These are phyloP conservation scores for Rhopilema esculentum DNA, from an alignment of 30 jellyfish, hydroid and myxozoan species.

Conservation along the genomic window DNA sequence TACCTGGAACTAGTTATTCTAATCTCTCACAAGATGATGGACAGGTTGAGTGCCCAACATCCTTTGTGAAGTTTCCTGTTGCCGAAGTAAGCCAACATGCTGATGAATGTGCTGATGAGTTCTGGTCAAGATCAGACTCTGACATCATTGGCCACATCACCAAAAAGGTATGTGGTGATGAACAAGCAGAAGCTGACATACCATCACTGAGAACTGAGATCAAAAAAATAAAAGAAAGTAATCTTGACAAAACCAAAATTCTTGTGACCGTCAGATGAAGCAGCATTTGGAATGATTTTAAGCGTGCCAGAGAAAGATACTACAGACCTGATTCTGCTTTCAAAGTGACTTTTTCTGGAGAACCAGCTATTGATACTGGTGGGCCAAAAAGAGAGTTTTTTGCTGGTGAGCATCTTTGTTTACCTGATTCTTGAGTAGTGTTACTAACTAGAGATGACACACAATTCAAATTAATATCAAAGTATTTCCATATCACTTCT, in stretches of 20 bases:
- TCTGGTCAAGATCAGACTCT: constrained; percentile 15
- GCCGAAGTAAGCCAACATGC: constrained; percentile 17
- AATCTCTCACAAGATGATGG: background rate
- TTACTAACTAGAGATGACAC: background rate
- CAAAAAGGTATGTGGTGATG: background rate
- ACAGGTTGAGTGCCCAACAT: constrained; percentile 32
- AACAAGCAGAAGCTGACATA: constrained; percentile 2
- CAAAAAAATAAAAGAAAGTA: background rate
- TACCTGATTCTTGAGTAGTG: constrained; percentile 4
- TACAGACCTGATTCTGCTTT: constrained; percentile 25
- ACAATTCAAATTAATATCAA: constrained; percentile 14
- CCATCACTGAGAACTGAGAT: constrained; percentile 25
- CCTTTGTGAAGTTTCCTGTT: constrained; percentile 7
- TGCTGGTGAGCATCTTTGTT: constrained; percentile 12
- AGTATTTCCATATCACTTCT: background rate
- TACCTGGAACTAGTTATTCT: constrained; percentile 14
- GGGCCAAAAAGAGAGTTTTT: constrained; percentile 48
- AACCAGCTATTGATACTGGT: constrained; percentile 38
- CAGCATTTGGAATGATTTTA: constrained; percentile 22
- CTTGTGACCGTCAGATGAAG: constrained; percentile 14
- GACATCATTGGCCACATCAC: too few species aligned
- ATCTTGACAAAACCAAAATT: background rate
- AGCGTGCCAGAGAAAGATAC: constrained; percentile 28
- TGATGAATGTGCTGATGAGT: constrained; percentile 26
- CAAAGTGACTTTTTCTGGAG: constrained; percentile 40